A percentile compares a stretch with the other conserved stretches of the same genome.
Evolutionary conservation across 2,113 vertebrate species (phyloP).

Genomic region (Taurulus bubalis): DNA sequence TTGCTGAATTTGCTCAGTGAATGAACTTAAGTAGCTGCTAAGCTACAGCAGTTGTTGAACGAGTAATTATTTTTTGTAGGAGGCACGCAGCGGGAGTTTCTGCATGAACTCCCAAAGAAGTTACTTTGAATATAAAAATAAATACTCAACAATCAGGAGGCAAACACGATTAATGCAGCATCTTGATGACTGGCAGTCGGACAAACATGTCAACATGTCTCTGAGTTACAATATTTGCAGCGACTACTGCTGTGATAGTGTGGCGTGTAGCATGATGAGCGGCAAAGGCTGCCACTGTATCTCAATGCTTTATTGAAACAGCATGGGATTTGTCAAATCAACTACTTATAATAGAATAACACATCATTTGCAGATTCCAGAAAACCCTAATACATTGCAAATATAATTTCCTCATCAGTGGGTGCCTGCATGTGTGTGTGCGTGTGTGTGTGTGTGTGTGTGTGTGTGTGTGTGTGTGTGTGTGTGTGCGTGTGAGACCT

Average conservation of each 20-base stretch:
- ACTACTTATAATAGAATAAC: constrained; percentile 21
- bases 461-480: constrained; percentile 10
- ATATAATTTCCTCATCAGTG: constrained; percentile 26
- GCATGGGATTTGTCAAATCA: constrained; percentile 33
- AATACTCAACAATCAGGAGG: neutral
- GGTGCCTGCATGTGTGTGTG: no score
- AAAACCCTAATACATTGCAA: constrained; percentile 9
- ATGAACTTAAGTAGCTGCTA: neutral
- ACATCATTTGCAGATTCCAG: constrained; percentile 6
- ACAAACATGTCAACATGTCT: constrained; percentile 15
- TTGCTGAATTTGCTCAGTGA: constrained; percentile 34
- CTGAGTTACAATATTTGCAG: neutral
- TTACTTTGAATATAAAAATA: neutral
- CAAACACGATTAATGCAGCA: neutral
- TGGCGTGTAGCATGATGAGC: constrained; percentile 3
- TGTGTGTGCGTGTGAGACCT: constrained; percentile 25
- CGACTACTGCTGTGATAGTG: neutral
- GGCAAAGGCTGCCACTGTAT: neutral
- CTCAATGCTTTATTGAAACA: constrained; percentile 32
- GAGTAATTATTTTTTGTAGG: neutral
- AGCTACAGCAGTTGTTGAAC: neutral
- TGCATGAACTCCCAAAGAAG: neutral
- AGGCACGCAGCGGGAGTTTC: neutral
- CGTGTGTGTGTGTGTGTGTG: no score
- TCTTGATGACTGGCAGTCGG: neutral